Conservation (phyloP, 2,888 invertebrate species). For the Mycalesis mineus region DNA sequence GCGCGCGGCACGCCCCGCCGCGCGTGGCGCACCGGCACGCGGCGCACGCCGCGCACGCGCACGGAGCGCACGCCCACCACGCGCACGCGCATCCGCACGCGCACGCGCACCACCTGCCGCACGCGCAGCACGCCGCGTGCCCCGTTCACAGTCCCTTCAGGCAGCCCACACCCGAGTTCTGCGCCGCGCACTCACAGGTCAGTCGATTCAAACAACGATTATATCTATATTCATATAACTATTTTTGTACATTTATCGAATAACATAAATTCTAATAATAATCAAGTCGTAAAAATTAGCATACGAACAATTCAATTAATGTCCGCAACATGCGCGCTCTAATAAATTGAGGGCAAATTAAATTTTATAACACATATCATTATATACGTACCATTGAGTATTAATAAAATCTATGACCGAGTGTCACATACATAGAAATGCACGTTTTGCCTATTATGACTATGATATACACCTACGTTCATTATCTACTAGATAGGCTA, state of each 20-base stretch:
- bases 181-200: conserved; percentile 73
- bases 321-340: not conserved
- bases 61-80: conserved; percentile 49
- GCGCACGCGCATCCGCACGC: conserved; percentile 63
- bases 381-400: too few relatives aligned
- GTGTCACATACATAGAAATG: not conserved
- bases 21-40: conserved; percentile 63
- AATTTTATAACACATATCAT: not conserved
- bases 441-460: conserved; percentile 1
- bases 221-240: too few relatives aligned
- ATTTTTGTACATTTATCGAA: too few relatives aligned
- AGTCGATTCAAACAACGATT: too few relatives aligned
- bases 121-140: conserved; percentile 76
- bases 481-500: too few relatives aligned
- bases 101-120: conserved; percentile 65
- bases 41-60: conserved; percentile 41
- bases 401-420: conserved; percentile 2
- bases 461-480: not conserved
- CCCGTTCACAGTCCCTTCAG: conserved; percentile 87
- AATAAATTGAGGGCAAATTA: conserved; percentile 1
- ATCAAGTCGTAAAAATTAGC: not conserved
- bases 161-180: conserved; percentile 75
- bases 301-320: not conserved
- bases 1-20: conserved; percentile 69
- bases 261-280: not conserved